phyloP scores from a whole-genome alignment of 2,888 invertebrate genomes.

The Taphrorychus bicolor region DNA sequence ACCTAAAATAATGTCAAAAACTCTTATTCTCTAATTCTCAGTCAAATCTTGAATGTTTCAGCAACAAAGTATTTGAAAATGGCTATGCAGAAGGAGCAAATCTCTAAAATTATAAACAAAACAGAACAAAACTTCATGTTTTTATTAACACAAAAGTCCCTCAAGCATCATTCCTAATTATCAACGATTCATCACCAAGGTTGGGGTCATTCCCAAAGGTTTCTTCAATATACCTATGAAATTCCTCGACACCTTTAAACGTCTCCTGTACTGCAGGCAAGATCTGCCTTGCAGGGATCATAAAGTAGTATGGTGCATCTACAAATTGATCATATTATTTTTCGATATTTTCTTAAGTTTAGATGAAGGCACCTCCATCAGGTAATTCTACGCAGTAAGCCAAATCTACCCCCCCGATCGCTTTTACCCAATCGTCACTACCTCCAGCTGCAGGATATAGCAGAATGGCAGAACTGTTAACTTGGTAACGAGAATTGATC shows the following conservation, averaged over 20 bases:
- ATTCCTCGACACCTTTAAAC: slow-evolving; percentile 65
- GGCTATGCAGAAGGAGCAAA: too few species aligned
- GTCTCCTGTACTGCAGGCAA: slow-evolving; percentile 65
- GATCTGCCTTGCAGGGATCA: slow-evolving; percentile 65
- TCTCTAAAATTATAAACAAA: too few species aligned
- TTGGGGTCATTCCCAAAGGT: slow-evolving; percentile 18
- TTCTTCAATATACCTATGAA: slow-evolving; percentile 56
- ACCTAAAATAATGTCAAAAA: too few species aligned
- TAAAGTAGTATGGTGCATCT: slow-evolving; percentile 61
- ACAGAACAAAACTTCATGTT: too few species aligned
- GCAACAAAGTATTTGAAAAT: too few species aligned
- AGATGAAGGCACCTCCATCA: slow-evolving; percentile 22
- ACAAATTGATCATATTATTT: background rate
- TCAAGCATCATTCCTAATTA: too few species aligned
- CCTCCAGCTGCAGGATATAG: slow-evolving; percentile 68
- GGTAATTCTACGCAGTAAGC: slow-evolving; percentile 72
- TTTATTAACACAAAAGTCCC: too few species aligned
- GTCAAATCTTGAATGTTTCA: too few species aligned
- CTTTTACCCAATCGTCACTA: slow-evolving; percentile 72
- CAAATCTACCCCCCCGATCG: slow-evolving; percentile 62
- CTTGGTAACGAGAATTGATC: slow-evolving; percentile 60
- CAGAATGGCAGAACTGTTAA: slow-evolving; percentile 60
- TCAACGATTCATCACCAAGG: too few species aligned
- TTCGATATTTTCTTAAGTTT: background rate
- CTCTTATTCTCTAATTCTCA: too few species aligned